Base-by-base conservation (phyloP, 2,797 vertebrate species). In the Poecilia wingei region DNA sequence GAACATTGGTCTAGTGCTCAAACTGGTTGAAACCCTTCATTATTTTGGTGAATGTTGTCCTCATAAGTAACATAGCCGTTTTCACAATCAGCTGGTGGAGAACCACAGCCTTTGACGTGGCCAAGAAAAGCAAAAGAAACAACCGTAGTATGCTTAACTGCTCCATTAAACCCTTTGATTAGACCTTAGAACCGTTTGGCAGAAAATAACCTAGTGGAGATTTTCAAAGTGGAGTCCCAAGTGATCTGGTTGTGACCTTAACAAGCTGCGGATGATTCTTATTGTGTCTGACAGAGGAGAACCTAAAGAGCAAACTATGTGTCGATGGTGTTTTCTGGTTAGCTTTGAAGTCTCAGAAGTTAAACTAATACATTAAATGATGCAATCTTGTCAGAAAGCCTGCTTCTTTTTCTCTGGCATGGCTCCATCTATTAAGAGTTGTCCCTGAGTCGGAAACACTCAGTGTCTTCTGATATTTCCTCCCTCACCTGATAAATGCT, bases 391-490 rank as follows among this genome's bases (percentile, higher is more conserved):
- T 25, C 75, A 82, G 57, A 83, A 87, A 80, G 73, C 9, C 47
- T 79, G 72, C 76, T 72, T 72, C 59, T 90, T 88, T 82, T 82
- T 33, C 75, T 79, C 33, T 16, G 36, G 18, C 75, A 43, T 49
- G 6, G 49, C 73, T 74, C 85, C 81, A 82, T 89, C 83, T 86
- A 84, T 86, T 86, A 31, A 46, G 79, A 87, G 72, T 72, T 72
- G 33, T 45, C 74, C 70, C 80, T 3, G 12, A 81, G 75, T 82
- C 72, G 81, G 75, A 86, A 83, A 88, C 70, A 82, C 72, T 3
- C 43, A 49, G 51, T 80, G 79, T 86, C 86, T 78, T 88, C 81
- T 91, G 87, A 86, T 79, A 80, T 80, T 84, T 91, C 77, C 75
- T 69, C 76, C 79, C 51, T 59, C 78, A 84, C 73, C 81, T 84